Evolutionary conservation across 64 coral and sea anemone genomes (phyloP), one percentile per base, ranked within the genome.

Genomic region (Acropora yongei): DNA sequence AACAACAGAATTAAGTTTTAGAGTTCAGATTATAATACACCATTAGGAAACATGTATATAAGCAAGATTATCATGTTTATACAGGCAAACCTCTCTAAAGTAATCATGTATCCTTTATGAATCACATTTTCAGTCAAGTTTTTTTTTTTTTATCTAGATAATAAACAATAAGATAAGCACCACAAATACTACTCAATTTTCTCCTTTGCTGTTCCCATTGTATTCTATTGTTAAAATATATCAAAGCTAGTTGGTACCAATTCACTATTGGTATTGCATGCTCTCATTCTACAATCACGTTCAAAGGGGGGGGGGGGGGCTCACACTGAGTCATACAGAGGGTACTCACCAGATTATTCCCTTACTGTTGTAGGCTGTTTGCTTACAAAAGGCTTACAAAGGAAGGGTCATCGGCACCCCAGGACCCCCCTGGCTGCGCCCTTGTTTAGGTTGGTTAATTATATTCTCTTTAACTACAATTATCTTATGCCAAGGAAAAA

Each of bases 1-100:
- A 47, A 69, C 43, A 63, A 86, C 16, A 78, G 17, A 90, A 80
- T 17, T 2, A 78, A n/a, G 12, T 78, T 78, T 78, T 49, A 78
- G 76, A 78, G 47, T 78, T 78, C 12, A 71, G 46, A 69, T 85
- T 41, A n/a, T 6, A 63, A 30, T 41, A 89, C 61, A 41, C 14
- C 40, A 47, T 12, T 30, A 63, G 58, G 30, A 79, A 89, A 80
- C 58, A 61, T 3, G 18, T 76, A 30, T 88, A 74, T 77, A 72
- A 77, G 18, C 49, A 30, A 49, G 40, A 44, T 60, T 68, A 47
- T 18, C 16, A 0, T 42, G 61, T 65, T 72, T 8, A 45, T 45
- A 61, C 75, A 78, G 75, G 8, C 41, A 78, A 49, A 45, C 41
- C 41, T 44, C 41, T 49, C 6, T 49, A 11, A 19, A 49, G 19